phyloP scores from a whole-genome alignment of 2,888 invertebrate genomes.

The Drosophila gaucha region DNA sequence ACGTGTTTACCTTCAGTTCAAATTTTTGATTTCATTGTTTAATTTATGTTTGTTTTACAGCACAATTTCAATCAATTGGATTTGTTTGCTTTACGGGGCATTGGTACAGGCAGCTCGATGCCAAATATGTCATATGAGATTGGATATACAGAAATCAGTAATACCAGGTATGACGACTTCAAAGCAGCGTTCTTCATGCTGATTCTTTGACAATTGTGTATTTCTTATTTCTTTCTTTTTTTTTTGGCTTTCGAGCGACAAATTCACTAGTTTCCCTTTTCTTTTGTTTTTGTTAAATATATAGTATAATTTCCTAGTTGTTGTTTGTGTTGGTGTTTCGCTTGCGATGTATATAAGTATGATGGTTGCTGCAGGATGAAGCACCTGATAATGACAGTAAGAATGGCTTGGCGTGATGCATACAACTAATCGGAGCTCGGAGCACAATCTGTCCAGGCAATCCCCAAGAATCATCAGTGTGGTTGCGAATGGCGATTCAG shows the following conservation, averaged over 20 bases:
- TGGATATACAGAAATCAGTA: slow-evolving; percentile 38
- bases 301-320: slow-evolving; percentile 79
- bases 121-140: slow-evolving; percentile 43
- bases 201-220: slow-evolving; percentile 13
- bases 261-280: slow-evolving; percentile 69
- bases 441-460: slow-evolving; percentile 17
- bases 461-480: slow-evolving; percentile 29
- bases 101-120: slow-evolving; percentile 42
- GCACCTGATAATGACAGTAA: slow-evolving; percentile 23
- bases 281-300: slow-evolving; percentile 45
- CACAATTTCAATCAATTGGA: slow-evolving; percentile 47
- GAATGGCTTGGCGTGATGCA: slow-evolving; percentile 37
- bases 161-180: slow-evolving; percentile 30
- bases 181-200: slow-evolving; percentile 30
- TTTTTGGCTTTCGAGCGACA: slow-evolving; percentile 51
- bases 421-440: slow-evolving; percentile 24
- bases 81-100: slow-evolving; percentile 42
- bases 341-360: slow-evolving; percentile 29
- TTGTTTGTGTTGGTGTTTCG: slow-evolving; percentile 48
- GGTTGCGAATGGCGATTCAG: slow-evolving; percentile 6
- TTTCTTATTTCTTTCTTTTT: neutral
- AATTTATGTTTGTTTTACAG: slow-evolving; percentile 19
- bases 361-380: slow-evolving; percentile 24
- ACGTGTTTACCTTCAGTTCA: slow-evolving; percentile 38
- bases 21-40: slow-evolving; percentile 26